Percentiles rank a stretch among this genome's conserved stretches.
Evolutionary conservation across 30 jellyfish, hydroid and myxozoan species (phyloP).

Genomic region (Aurelia aurita): DNA sequence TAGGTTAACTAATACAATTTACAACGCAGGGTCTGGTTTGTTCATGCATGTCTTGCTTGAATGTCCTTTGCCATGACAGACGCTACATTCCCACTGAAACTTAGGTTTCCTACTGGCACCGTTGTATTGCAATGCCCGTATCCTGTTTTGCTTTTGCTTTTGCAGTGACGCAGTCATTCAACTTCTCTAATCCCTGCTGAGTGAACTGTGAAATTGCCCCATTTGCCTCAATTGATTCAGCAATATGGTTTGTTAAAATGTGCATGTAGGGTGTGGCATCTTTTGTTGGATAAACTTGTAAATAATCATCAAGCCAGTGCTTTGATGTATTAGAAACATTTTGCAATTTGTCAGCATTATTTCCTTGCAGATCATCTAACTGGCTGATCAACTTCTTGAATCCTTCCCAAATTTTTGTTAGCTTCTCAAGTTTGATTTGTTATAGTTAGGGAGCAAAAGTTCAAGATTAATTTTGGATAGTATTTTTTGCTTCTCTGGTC

Average conservation of each 20-base stretch:
- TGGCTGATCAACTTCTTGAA: too few relatives aligned
- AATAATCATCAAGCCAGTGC: background rate
- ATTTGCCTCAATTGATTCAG: background rate
- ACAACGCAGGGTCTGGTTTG: too few relatives aligned
- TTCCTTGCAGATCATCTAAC: too few relatives aligned
- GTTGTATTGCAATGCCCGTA: background rate
- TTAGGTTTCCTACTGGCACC: background rate
- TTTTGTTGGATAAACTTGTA: background rate
- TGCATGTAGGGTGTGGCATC: constrained; percentile 11
- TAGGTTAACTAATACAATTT: too few relatives aligned
- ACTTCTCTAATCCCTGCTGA: constrained; percentile 5
- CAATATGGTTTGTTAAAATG: background rate
- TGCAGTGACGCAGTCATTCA: background rate
- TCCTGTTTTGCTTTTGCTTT: background rate
- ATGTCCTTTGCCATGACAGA: too few relatives aligned
- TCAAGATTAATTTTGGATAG: too few relatives aligned
- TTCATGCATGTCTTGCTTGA: too few relatives aligned
- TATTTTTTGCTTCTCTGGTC: too few relatives aligned
- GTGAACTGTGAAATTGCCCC: constrained; percentile 4
- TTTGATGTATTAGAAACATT: background rate
- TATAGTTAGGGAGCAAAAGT: too few relatives aligned
- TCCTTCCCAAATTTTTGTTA: too few relatives aligned
- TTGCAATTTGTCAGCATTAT: background rate
- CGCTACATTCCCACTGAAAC: constrained; percentile 2
- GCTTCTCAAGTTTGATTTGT: too few relatives aligned